A percentile compares a stretch with the other conserved stretches of the same genome.
Evolutionary conservation across 1,140 invertebrate genomes (phyloP).

Genomic region (Cydia fagiglandana): DNA sequence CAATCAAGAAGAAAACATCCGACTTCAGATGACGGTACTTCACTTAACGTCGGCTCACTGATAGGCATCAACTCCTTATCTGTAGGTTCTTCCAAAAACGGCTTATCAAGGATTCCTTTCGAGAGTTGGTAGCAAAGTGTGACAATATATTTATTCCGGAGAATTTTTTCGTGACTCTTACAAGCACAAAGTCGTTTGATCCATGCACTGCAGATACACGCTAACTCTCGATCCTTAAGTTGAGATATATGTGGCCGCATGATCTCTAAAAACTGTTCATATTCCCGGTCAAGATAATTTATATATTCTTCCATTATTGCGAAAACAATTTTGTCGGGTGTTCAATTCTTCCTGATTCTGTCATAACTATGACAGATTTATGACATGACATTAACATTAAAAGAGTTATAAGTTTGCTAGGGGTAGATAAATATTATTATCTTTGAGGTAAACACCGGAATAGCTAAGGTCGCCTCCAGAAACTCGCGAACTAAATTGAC

Average conservation of each 20-base stretch:
- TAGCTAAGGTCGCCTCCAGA: no score
- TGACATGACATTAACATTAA: neutral
- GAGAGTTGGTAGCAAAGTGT: conserved; percentile 62
- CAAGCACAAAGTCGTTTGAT: conserved; percentile 59
- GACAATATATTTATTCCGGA: conserved; percentile 67
- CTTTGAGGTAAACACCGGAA: no score
- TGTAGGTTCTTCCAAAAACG: conserved; percentile 53
- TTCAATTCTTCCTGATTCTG: conserved; percentile 3
- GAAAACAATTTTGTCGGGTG: neutral
- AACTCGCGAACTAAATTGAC: no score
- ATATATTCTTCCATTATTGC: conserved; percentile 55
- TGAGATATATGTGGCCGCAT: conserved; percentile 59
- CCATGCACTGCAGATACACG: conserved; percentile 63
- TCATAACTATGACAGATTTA: neutral
- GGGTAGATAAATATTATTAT: no score
- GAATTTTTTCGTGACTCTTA: conserved; percentile 53
- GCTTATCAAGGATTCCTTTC: conserved; percentile 56
- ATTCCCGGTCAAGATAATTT: conserved; percentile 60
- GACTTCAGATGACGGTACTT: conserved; percentile 53
- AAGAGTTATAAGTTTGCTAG: no score
- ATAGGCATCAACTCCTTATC: conserved; percentile 41
- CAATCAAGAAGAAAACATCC: conserved; percentile 55
- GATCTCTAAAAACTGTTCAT: conserved; percentile 64
- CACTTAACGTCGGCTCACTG: conserved; percentile 46
- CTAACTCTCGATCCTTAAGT: conserved; percentile 51